These are phyloP conservation scores for Caenorhabditis brenneri DNA, from an alignment of 1,140 invertebrate species.

Conservation along the genomic window DNA sequence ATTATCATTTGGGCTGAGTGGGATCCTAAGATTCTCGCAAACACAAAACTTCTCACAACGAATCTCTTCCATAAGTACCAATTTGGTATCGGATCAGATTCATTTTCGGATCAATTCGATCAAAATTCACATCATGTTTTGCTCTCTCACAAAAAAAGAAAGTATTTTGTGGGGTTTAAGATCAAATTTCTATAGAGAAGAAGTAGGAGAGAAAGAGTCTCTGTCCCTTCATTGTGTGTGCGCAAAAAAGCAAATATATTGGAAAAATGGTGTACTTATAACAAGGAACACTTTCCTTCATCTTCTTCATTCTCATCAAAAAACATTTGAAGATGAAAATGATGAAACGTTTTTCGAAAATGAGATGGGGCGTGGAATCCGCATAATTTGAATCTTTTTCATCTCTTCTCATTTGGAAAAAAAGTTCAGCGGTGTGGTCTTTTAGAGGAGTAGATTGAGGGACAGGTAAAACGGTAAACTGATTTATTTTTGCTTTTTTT, in stretches of 20 bases:
- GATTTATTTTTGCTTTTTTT: conserved; percentile 8
- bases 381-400: not conserved
- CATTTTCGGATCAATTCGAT: conserved; percentile 1
- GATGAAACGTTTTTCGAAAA: not conserved
- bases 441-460: conserved; percentile 1
- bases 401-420: not conserved
- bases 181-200: conserved; percentile 22
- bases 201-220: not conserved
- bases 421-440: not conserved
- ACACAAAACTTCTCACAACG: no score
- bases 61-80: no score
- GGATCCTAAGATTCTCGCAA: no score
- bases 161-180: not conserved
- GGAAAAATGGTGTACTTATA: conserved; percentile 28
- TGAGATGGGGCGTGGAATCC: not conserved
- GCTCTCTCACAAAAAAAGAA: not conserved
- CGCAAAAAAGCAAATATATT: conserved; percentile 29
- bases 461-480: not conserved
- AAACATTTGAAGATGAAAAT: not conserved
- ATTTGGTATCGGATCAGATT: no score
- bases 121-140: conserved; percentile 22
- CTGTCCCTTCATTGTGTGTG: not conserved
- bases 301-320: not conserved
- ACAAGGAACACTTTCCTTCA: conserved; percentile 21
- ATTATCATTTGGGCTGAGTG: no score